Percentiles rank a stretch among this genome's conserved stretches.
Conservation (phyloP, 1,140 invertebrate genomes). For the Hypsibius dujardini region DNA sequence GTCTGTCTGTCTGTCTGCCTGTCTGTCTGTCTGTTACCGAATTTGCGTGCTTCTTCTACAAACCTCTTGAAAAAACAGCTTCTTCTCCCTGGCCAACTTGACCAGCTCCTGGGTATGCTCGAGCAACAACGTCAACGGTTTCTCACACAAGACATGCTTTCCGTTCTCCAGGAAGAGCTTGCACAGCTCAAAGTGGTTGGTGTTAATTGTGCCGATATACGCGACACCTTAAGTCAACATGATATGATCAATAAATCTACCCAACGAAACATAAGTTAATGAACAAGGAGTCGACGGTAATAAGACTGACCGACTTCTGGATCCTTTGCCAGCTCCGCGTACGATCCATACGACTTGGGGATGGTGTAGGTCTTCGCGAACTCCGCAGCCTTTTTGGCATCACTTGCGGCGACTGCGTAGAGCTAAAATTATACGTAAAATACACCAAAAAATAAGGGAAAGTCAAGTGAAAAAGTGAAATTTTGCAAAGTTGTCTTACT, state of each 20-base stretch:
- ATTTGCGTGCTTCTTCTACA: not conserved
- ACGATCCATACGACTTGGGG: conserved; percentile 49
- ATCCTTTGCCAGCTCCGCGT: conserved; percentile 41
- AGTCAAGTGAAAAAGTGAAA: too few species aligned
- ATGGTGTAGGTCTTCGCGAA: conserved; percentile 55
- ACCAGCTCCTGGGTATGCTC: conserved; percentile 45
- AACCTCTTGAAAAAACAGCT: conserved; percentile 58
- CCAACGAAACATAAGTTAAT: too few species aligned
- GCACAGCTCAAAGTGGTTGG: conserved; percentile 45
- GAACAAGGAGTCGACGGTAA: too few species aligned
- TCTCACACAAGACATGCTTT: conserved; percentile 66
- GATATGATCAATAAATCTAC: conserved; percentile 25
- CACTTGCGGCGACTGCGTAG: conserved; percentile 51
- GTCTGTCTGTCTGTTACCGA: not conserved
- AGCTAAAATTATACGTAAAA: conserved; percentile 32
- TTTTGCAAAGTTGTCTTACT: too few species aligned
- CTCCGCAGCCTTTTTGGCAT: conserved; percentile 46
- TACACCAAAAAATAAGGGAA: too few species aligned
- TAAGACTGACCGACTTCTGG: too few species aligned
- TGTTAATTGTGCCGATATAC: conserved; percentile 54
- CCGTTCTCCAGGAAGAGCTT: conserved; percentile 51
- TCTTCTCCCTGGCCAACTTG: conserved; percentile 37
- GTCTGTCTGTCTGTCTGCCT: too few species aligned
- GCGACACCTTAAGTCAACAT: conserved; percentile 45
- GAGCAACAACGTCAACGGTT: conserved; percentile 55